Percentiles rank a stretch among this genome's conserved stretches.
Evolutionary conservation across 2,888 invertebrate species (phyloP).

Genomic region (Ochlodes sylvanus): DNA sequence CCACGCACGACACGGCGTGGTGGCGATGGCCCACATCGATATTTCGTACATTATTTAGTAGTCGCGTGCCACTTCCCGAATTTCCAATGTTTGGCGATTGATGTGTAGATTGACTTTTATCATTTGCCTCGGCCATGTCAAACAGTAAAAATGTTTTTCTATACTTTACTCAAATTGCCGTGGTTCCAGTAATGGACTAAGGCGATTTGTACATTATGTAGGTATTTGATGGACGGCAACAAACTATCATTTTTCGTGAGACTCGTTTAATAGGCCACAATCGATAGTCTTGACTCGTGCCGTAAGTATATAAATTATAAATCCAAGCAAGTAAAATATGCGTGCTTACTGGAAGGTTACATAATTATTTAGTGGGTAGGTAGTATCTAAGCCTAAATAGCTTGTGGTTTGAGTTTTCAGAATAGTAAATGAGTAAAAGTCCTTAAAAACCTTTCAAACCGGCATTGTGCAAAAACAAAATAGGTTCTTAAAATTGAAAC

Average conservation of each 20-base stretch:
- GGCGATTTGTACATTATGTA: slow-evolving; percentile 70
- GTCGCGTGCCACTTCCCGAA: slow-evolving; percentile 82
- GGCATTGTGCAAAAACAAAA: slow-evolving; percentile 15
- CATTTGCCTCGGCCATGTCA: slow-evolving; percentile 82
- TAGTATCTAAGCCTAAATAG: too few relatives aligned
- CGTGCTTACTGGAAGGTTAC: neutral
- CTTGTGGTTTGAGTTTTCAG: too few relatives aligned
- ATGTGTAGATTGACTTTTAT: slow-evolving; percentile 85
- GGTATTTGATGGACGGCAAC: slow-evolving; percentile 38
- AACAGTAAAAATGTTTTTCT: slow-evolving; percentile 81
- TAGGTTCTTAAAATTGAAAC: slow-evolving; percentile 16
- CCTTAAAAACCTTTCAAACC: neutral
- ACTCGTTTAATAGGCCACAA: slow-evolving; percentile 21
- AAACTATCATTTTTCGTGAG: slow-evolving; percentile 20
- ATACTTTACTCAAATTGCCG: slow-evolving; percentile 76
- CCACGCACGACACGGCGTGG: slow-evolving; percentile 60
- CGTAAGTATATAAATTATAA: neutral
- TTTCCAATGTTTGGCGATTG: slow-evolving; percentile 85
- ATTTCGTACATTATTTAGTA: slow-evolving; percentile 83
- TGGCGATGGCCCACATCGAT: slow-evolving; percentile 82
- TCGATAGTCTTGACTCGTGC: slow-evolving; percentile 15
- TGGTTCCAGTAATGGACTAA: slow-evolving; percentile 76
- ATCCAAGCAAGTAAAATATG: neutral
- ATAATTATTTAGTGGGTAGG: too few relatives aligned
- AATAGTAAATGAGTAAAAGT: neutral